Evolutionary conservation across 2,797 vertebrate genomes (phyloP), one percentile per base, ranked within the genome.

Genomic region (Danio jaintianensis): DNA sequence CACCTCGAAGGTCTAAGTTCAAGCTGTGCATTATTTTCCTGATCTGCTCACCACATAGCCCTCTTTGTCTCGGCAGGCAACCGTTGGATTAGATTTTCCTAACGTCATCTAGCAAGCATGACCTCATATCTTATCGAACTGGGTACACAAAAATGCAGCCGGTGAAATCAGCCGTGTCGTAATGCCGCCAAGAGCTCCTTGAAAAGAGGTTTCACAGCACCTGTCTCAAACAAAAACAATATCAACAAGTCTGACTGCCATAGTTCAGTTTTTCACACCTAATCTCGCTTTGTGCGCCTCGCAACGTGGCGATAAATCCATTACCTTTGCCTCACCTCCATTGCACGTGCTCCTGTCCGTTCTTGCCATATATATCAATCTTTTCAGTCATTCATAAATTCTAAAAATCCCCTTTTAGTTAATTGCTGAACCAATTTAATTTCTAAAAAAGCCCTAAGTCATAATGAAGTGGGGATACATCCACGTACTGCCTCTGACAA

Each of bases 341-440:
- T 18, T 20, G 70, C 59, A 86, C 76, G 71, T 55, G 50, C 80
- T 62, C 67, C 81, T 61, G 50, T 83, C 79, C 86, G 56, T 78
- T 66, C 71, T 68, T 59, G 47, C 75, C 53, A 79, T 81, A 81
- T 29, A 29, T 78, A 85, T 87, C 84, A 85, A 85, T 84, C 84
- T 79, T 80, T 78, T 82, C 86, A 83, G 78, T 83, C 86, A 85
- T 87, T 85, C 84, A 87, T 85, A 85, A 82, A 87, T 87, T 84
- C 84, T 40, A 80, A 85, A 85, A 83, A 81, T 84, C 78, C 86
- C 82, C 86, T 85, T 85, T 87, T 87, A 87, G 86, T 87, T 87
- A 87, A 87, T 87, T 87, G 86, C 84, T 47, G 73, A 77, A 80
- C 47, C 85, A 87, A 87, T 87, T 85, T 87, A 87, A 87, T 87